These are phyloP conservation scores for Coenonympha glycerion DNA, from an alignment of 2,888 invertebrate genomes.

Conservation along the genomic window DNA sequence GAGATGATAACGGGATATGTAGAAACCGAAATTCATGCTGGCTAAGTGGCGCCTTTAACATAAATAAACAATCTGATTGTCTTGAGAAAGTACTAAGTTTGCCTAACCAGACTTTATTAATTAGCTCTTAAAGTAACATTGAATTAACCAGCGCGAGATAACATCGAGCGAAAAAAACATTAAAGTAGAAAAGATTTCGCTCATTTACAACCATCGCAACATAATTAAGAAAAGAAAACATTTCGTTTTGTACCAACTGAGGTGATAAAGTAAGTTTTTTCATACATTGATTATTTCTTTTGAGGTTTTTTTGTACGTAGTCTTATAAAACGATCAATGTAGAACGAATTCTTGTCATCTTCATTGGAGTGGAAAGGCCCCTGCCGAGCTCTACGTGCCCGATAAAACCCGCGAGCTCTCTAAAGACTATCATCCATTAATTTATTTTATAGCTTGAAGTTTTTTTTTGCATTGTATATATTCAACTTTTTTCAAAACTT, in stretches of 20 bases:
- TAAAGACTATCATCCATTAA: slow-evolving; percentile 13
- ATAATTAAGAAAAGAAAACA: slow-evolving; percentile 23
- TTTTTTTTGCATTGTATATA: neutral
- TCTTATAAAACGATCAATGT: slow-evolving; percentile 13
- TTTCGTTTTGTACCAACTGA: slow-evolving; percentile 2
- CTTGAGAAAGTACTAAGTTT: too few species aligned
- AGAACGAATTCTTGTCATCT: slow-evolving; percentile 14
- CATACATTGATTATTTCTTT: slow-evolving; percentile 17
- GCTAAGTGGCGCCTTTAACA: too few species aligned
- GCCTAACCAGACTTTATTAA: neutral
- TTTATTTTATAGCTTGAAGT: slow-evolving; percentile 9
- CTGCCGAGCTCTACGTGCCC: slow-evolving; percentile 12
- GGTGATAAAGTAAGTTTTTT: neutral
- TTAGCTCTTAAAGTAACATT: slow-evolving; percentile 8
- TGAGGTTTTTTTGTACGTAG: neutral
- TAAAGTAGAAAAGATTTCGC: slow-evolving; percentile 19
- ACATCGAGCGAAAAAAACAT: slow-evolving; percentile 9
- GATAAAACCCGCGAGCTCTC: slow-evolving; percentile 17
- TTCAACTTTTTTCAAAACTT: too few species aligned
- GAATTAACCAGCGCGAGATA: slow-evolving; percentile 11
- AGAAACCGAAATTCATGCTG: too few species aligned
- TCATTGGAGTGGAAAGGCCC: slow-evolving; percentile 8
- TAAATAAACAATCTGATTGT: too few species aligned
- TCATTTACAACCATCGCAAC: slow-evolving; percentile 22
- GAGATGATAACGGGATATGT: too few species aligned